A percentile compares a stretch with the other conserved stretches of the same genome.
phyloP scores from a whole-genome alignment of 2,888 invertebrate genomes.

The Lasioglossum pauxillum region DNA sequence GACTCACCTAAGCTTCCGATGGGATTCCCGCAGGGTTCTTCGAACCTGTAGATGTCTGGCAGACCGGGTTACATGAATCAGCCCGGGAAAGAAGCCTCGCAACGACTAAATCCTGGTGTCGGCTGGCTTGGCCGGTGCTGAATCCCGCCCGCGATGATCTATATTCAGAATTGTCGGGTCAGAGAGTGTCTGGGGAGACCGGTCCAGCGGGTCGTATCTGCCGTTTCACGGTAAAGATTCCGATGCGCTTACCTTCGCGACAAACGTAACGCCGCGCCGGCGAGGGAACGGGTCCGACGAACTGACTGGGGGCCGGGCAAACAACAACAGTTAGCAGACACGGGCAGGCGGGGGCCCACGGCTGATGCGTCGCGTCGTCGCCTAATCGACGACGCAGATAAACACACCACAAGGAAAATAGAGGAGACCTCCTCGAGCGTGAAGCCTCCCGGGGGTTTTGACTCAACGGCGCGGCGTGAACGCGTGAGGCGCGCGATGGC shows the following conservation, averaged over 20 bases:
- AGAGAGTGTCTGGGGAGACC: neutral
- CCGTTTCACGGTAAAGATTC: constrained; percentile 17
- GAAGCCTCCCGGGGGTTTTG: neutral
- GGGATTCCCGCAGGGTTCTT: neutral
- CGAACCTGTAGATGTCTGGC: neutral
- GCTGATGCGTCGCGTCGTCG: neutral
- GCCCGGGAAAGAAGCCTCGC: neutral
- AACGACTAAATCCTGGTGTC: constrained; percentile 1
- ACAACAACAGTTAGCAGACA: constrained; percentile 2
- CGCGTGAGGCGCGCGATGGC: constrained; percentile 1
- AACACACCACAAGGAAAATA: neutral
- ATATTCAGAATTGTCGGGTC: constrained; percentile 13
- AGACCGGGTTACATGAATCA: constrained; percentile 3
- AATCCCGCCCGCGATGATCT: constrained; percentile 8
- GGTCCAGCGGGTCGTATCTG: neutral
- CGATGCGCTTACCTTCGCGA: constrained; percentile 14
- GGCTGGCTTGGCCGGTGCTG: neutral
- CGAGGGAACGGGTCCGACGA: neutral
- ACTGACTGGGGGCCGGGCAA: neutral
- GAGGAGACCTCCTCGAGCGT: neutral
- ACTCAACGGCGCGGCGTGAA: neutral
- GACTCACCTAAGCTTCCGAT: neutral
- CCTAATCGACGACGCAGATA: neutral
- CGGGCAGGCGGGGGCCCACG: neutral
- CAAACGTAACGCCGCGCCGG: neutral